Conservation (phyloP, 1,140 invertebrate genomes). For the Choristoneura fumiferana region DNA sequence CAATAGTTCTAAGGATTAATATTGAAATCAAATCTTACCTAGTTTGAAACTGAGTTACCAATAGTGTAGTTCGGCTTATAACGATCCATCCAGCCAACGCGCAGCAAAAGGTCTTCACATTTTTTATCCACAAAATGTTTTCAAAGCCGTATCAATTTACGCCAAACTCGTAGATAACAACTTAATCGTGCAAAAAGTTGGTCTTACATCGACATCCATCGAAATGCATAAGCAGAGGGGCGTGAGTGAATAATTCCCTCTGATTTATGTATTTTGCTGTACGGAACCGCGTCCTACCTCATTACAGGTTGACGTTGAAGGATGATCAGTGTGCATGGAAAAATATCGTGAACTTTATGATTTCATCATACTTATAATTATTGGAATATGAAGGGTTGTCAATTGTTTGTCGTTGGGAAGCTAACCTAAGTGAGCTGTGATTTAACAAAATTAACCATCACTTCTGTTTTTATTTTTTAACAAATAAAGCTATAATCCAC, state of each 20-base stretch:
- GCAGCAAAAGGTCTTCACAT: too few relatives aligned
- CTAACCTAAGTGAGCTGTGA: too few relatives aligned
- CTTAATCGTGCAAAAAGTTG: constrained; percentile 19
- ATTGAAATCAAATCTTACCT: too few relatives aligned
- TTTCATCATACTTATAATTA: constrained; percentile 51
- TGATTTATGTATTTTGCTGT: constrained; percentile 60
- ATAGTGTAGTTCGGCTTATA: too few relatives aligned
- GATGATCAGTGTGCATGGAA: constrained; percentile 49
- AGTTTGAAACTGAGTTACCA: too few relatives aligned
- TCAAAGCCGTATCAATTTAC: neutral
- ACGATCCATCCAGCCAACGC: too few relatives aligned
- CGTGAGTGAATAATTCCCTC: constrained; percentile 60
- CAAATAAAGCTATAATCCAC: too few relatives aligned
- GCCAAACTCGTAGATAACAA: constrained; percentile 19
- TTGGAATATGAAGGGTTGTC: constrained; percentile 28
- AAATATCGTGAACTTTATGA: constrained; percentile 56
- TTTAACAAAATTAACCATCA: too few relatives aligned
- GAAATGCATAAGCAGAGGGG: constrained; percentile 41
- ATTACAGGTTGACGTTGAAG: constrained; percentile 67
- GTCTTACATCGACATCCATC: constrained; percentile 24
- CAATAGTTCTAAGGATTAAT: too few relatives aligned
- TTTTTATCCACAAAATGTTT: too few relatives aligned
- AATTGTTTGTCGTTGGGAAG: neutral
- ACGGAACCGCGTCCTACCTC: constrained; percentile 53
- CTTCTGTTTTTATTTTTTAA: too few relatives aligned